Conservation (phyloP, 2,797 vertebrate species). For the Macropus fuliginosus region DNA sequence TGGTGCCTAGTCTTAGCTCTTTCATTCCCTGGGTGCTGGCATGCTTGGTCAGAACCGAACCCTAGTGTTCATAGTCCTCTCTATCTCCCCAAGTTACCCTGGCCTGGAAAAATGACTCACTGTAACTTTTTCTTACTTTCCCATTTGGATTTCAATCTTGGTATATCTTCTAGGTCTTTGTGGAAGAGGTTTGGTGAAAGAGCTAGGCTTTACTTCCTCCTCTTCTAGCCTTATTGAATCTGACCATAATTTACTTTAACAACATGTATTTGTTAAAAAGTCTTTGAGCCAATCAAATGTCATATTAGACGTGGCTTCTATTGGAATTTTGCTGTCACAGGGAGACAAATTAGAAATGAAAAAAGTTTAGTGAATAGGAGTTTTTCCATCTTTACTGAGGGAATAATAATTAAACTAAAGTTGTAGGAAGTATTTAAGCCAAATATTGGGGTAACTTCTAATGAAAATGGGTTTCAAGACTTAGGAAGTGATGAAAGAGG, state of each 20-base stretch:
- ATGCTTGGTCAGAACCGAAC: background rate
- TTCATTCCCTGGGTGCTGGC: background rate
- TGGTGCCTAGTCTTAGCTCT: background rate
- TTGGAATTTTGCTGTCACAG: conserved; percentile 36
- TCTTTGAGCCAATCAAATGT: conserved; percentile 39
- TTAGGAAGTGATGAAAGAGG: background rate
- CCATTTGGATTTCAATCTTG: background rate
- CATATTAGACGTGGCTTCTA: conserved; percentile 28
- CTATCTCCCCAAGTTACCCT: background rate
- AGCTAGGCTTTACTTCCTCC: background rate
- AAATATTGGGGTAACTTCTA: background rate
- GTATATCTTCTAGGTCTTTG: background rate
- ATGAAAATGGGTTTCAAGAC: background rate
- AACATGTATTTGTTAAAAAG: conserved; percentile 25
- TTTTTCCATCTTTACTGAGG: background rate
- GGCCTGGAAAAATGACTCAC: background rate
- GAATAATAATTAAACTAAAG: background rate
- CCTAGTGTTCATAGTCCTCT: background rate
- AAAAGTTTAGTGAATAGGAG: conserved; percentile 17
- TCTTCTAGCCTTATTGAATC: conserved; percentile 32
- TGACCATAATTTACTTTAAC: conserved; percentile 3
- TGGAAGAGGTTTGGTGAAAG: background rate
- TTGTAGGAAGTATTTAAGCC: background rate
- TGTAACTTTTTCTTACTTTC: background rate
- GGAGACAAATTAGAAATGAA: conserved; percentile 5